Evolutionary conservation across 2,797 vertebrate species (phyloP).

Genomic region (Etheostoma perlongum): DNA sequence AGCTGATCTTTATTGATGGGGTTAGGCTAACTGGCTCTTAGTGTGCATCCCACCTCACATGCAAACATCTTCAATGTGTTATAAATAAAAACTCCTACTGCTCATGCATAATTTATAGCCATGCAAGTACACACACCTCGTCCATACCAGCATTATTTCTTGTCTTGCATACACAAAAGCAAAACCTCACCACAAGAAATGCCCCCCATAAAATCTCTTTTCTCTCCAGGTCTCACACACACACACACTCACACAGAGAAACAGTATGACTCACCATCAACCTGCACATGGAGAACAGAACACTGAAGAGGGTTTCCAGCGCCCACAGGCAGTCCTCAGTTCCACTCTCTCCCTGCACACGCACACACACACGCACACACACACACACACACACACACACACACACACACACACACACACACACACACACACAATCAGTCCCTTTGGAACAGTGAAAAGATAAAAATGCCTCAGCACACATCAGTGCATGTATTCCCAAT

Average conservation of each 20-base stretch:
- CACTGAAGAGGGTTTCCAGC: constrained; percentile 96
- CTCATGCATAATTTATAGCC: constrained; percentile 70
- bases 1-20: constrained; percentile 68
- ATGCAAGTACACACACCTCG: constrained; percentile 33
- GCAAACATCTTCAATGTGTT: constrained; percentile 70
- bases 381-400: constrained; percentile 68
- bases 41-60: constrained; percentile 54
- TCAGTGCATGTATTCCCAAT: constrained; percentile 16
- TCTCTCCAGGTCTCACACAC: not conserved
- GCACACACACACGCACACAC: constrained; percentile 25
- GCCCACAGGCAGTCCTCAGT: constrained; percentile 93
- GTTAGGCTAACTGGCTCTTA: constrained; percentile 58
- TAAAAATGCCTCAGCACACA: constrained; percentile 29
- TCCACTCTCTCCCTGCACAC: constrained; percentile 92
- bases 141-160: constrained; percentile 41
- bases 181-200: constrained; percentile 51
- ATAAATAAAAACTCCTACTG: constrained; percentile 77
- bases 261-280: constrained; percentile 92
- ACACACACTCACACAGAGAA: constrained; percentile 36
- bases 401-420: constrained; percentile 31
- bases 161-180: constrained; percentile 53
- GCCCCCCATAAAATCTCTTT: constrained; percentile 35
- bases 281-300: constrained; percentile 96
- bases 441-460: constrained; percentile 46
- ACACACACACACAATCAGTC: constrained; percentile 44